Conservation (phyloP, 2,888 invertebrate species). For the Marasmarcha lunaedactyla region DNA sequence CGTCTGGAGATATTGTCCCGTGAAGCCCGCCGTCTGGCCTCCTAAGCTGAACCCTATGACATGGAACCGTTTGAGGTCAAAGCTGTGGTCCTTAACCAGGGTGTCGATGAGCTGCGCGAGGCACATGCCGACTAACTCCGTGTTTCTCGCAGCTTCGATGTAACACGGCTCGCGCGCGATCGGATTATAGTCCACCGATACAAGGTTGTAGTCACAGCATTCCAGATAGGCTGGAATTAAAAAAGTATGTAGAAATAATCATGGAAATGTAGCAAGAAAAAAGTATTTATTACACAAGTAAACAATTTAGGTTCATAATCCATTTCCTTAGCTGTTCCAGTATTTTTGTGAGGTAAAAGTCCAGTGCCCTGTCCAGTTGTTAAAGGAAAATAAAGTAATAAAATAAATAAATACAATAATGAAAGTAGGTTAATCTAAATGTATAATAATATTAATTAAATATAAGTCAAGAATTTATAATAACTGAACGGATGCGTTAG, state of each 20-base stretch:
- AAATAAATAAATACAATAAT: too few relatives aligned
- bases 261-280: too few relatives aligned
- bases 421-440: too few relatives aligned
- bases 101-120: slow-evolving; percentile 68
- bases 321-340: too few relatives aligned
- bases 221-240: slow-evolving; percentile 58
- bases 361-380: too few relatives aligned
- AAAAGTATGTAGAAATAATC: background rate
- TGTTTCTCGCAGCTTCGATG: slow-evolving; percentile 66
- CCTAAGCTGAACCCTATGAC: slow-evolving; percentile 76
- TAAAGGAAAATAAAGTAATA: too few relatives aligned
- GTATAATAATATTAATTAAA: too few relatives aligned
- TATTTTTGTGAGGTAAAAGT: too few relatives aligned
- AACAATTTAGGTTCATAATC: too few relatives aligned
- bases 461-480: too few relatives aligned
- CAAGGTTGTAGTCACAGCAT: slow-evolving; percentile 69
- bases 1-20: slow-evolving; percentile 49
- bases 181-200: slow-evolving; percentile 73
- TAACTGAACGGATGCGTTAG: too few relatives aligned
- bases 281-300: too few relatives aligned
- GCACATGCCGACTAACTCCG: slow-evolving; percentile 71
- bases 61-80: slow-evolving; percentile 61
- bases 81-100: slow-evolving; percentile 43
- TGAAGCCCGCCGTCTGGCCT: slow-evolving; percentile 69
- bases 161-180: slow-evolving; percentile 73